Evolutionary conservation across 2,113 vertebrate genomes (phyloP).

Genomic region (human): DNA sequence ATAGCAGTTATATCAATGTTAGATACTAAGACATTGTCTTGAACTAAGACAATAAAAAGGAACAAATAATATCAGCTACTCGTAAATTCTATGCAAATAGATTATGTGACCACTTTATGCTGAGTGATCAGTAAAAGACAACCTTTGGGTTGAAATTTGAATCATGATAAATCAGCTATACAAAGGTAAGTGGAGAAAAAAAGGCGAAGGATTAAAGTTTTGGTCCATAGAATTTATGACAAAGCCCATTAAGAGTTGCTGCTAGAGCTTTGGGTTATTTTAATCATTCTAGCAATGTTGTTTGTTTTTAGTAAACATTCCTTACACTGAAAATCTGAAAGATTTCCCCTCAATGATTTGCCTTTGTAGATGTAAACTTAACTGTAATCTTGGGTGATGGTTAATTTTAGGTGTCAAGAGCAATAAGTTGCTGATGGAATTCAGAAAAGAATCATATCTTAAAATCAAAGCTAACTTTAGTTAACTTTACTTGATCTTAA

Average conservation of each 20-base stretch:
- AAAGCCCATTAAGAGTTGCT: background rate
- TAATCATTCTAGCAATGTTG: background rate
- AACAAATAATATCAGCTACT: background rate
- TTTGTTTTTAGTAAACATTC: background rate
- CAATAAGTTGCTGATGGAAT: background rate
- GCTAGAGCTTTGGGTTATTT: background rate
- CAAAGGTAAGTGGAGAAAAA: background rate
- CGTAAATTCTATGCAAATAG: background rate
- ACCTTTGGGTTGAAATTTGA: background rate
- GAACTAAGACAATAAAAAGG: background rate
- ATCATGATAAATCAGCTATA: background rate
- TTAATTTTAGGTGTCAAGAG: background rate
- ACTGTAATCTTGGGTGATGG: background rate
- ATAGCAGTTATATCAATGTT: background rate
- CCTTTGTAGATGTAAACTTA: background rate
- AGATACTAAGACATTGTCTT: background rate
- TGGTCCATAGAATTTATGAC: background rate
- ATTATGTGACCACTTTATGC: background rate
- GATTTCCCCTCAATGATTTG: background rate
- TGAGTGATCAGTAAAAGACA: background rate
- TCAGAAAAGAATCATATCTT: background rate
- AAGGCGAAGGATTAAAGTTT: background rate
- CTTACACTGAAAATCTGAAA: background rate
- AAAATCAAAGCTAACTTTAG: background rate
- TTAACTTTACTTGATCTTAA: background rate